Evolutionary conservation across 2,113 vertebrate genomes (phyloP).

Genomic region (Ornithorhynchus anatinus): DNA sequence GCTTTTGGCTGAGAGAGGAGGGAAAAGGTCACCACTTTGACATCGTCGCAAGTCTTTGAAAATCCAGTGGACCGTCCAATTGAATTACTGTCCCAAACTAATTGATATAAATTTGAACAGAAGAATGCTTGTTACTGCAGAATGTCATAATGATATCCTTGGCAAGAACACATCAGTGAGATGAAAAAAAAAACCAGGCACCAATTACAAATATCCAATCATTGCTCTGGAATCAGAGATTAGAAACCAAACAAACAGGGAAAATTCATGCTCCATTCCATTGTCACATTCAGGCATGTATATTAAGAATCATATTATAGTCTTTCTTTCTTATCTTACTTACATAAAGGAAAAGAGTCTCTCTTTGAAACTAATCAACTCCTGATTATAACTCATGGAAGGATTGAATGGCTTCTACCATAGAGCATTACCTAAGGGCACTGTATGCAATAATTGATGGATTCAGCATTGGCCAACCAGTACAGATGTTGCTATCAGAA

Average conservation of each 20-base stretch:
- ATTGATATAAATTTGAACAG: slow-evolving; percentile 95
- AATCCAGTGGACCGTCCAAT: slow-evolving; percentile 85
- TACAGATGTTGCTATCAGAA: neutral
- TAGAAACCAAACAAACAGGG: slow-evolving; percentile 34
- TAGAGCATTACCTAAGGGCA: neutral
- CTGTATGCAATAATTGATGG: neutral
- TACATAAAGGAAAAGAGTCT: slow-evolving; percentile 3
- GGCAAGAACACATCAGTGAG: slow-evolving; percentile 72
- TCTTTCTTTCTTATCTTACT: slow-evolving; percentile 13
- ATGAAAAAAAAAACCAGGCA: slow-evolving; percentile 64
- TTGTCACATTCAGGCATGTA: neutral
- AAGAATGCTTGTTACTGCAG: slow-evolving; percentile 91
- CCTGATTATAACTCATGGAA: neutral
- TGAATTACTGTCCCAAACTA: slow-evolving; percentile 91
- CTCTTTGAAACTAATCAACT: slow-evolving; percentile 25
- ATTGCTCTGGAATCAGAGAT: slow-evolving; percentile 25
- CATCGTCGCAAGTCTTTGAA: slow-evolving; percentile 84
- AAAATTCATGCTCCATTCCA: slow-evolving; percentile 6
- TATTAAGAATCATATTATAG: slow-evolving; percentile 24
- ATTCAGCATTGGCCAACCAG: neutral
- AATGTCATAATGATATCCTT: slow-evolving; percentile 88
- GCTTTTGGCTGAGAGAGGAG: slow-evolving; percentile 80
- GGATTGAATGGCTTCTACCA: slow-evolving; percentile 17
- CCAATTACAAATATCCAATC: slow-evolving; percentile 51
- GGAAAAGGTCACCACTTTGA: slow-evolving; percentile 81